These are phyloP conservation scores for Gymnosoma rotundatum DNA, from an alignment of 2,888 invertebrate species.

Conservation along the genomic window DNA sequence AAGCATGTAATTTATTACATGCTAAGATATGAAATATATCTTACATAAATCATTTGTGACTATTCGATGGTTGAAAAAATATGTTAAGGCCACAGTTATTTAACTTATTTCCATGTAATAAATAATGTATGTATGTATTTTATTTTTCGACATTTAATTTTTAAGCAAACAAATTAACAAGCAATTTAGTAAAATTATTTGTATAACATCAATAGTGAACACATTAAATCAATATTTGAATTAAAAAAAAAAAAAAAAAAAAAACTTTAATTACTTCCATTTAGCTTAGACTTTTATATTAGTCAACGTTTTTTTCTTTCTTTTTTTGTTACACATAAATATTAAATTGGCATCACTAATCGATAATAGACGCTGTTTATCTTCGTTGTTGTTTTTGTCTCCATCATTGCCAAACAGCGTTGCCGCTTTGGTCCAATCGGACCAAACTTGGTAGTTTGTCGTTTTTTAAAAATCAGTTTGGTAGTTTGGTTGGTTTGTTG, in stretches of 20 bases:
- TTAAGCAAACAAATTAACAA: constrained; percentile 36
- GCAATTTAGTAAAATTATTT: constrained; percentile 45
- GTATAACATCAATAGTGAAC: constrained; percentile 23
- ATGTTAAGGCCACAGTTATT: background rate
- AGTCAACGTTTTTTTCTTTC: background rate
- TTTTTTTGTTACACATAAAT: constrained; percentile 7
- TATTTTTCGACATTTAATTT: background rate
- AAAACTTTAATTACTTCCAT: constrained; percentile 1
- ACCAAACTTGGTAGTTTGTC: no score
- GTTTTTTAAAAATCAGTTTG: no score
- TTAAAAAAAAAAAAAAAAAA: background rate
- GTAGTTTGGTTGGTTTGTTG: no score
- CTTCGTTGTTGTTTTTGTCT: constrained; percentile 38
- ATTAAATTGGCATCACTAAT: constrained; percentile 61
- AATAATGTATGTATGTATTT: background rate
- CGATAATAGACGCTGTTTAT: constrained; percentile 45
- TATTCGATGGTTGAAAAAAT: no score
- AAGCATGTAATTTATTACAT: no score
- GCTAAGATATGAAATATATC: no score
- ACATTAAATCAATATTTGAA: constrained; percentile 40
- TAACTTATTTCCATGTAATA: background rate
- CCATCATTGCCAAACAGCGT: constrained; percentile 33
- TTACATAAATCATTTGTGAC: no score
- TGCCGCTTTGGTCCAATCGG: no score
- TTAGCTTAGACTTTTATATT: background rate